These are phyloP conservation scores for Nipponia nippon DNA, from an alignment of 2,113 vertebrate species.

Conservation along the genomic window DNA sequence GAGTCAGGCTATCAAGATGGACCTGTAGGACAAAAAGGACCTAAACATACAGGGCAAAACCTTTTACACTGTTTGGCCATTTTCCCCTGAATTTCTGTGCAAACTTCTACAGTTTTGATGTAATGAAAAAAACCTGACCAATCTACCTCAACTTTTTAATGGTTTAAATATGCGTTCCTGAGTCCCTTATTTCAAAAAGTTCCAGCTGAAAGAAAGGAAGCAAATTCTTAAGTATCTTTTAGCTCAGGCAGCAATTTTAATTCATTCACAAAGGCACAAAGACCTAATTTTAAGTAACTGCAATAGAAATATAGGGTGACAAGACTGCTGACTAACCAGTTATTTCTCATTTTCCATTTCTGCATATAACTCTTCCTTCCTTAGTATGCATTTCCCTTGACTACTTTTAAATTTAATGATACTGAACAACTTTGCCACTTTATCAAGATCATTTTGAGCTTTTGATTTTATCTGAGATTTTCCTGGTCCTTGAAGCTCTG, in stretches of 20 bases:
- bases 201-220: not conserved
- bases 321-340: not conserved
- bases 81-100: not conserved
- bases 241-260: not conserved
- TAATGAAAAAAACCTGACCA: not conserved
- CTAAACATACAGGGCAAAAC: not conserved
- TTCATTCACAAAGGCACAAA: not conserved
- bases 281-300: not conserved
- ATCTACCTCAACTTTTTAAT: not conserved
- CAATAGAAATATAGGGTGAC: not conserved
- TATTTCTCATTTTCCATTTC: not conserved
- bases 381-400: not conserved
- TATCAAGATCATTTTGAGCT: not conserved
- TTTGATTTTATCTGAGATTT: not conserved
- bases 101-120: not conserved
- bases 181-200: not conserved
- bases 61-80: not conserved
- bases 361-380: not conserved
- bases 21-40: not conserved
- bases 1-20: not conserved
- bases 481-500: not conserved
- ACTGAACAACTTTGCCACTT: not conserved
- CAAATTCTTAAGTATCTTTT: not conserved
- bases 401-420: constrained; percentile 5
- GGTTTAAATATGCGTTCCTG: not conserved